Conservation (phyloP, 1,140 invertebrate species). For the Cheumatopsyche charites region DNA sequence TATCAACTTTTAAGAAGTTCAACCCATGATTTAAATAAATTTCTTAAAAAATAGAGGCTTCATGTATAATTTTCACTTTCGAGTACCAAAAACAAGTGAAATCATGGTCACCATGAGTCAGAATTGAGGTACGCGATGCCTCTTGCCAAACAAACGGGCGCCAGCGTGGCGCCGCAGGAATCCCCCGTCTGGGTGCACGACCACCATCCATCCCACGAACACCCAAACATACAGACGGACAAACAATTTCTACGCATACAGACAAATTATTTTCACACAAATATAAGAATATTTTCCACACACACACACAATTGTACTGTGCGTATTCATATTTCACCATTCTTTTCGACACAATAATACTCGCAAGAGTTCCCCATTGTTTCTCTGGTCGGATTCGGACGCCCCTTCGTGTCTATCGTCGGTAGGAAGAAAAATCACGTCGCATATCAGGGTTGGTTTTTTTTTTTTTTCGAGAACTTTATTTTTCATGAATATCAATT, state of each 20-base stretch:
- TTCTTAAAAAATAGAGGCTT: no score
- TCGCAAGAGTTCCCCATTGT: constrained; percentile 14
- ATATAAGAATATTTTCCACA: no score
- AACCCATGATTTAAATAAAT: no score
- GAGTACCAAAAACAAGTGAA: neutral
- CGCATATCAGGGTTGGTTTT: no score
- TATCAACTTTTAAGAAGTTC: no score
- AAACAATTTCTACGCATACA: neutral
- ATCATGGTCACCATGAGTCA: neutral
- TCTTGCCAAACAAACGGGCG: constrained; percentile 36
- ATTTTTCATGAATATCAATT: no score
- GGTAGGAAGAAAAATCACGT: no score
- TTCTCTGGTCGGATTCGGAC: neutral
- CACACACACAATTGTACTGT: neutral
- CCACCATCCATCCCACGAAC: no score
- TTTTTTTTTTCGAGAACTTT: no score
- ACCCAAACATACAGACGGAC: neutral
- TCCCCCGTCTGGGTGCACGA: constrained; percentile 7
- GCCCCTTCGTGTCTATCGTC: no score
- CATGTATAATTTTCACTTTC: no score
- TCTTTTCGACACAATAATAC: constrained; percentile 20
- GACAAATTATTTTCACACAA: no score
- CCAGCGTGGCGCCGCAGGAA: constrained; percentile 33
- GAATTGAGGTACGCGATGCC: neutral
- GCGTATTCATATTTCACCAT: neutral